These are phyloP conservation scores for Girardia tigrina DNA, from an alignment of 2,888 invertebrate species.

Conservation along the genomic window DNA sequence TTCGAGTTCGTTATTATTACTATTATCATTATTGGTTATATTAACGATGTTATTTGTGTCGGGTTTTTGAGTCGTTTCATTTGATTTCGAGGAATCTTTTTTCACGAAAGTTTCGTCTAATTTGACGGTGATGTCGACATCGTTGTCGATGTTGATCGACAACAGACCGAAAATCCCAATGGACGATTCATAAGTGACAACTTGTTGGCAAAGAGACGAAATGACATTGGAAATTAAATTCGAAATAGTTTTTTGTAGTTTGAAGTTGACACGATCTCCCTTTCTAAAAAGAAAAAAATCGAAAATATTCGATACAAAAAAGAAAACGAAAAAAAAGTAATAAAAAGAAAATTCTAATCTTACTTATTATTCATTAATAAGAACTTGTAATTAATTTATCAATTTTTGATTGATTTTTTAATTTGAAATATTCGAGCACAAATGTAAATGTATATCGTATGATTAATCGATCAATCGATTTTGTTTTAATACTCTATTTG, in stretches of 20 bases:
- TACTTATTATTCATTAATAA: too few species aligned
- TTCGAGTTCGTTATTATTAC: neutral
- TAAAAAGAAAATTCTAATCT: too few species aligned
- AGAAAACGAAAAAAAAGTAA: too few species aligned
- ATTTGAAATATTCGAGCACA: too few species aligned
- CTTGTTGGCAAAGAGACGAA: conserved; percentile 9
- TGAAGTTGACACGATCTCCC: too few species aligned
- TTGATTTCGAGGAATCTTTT: neutral
- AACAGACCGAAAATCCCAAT: conserved; percentile 4
- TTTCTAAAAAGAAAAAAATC: too few species aligned
- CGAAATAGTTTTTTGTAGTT: neutral
- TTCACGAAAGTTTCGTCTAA: neutral
- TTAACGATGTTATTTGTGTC: neutral
- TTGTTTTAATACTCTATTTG: too few species aligned
- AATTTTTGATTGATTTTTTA: too few species aligned
- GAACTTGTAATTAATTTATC: too few species aligned
- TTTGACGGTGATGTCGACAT: neutral
- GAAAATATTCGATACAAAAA: too few species aligned
- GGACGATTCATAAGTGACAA: neutral
- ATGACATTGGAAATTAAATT: conserved; percentile 11
- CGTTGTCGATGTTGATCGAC: neutral
- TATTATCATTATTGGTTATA: neutral
- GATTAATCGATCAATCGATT: too few species aligned
- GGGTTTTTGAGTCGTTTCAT: neutral
- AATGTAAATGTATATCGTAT: too few species aligned